phyloP scores from a whole-genome alignment of 2,888 invertebrate genomes.

The Alitta virens region DNA sequence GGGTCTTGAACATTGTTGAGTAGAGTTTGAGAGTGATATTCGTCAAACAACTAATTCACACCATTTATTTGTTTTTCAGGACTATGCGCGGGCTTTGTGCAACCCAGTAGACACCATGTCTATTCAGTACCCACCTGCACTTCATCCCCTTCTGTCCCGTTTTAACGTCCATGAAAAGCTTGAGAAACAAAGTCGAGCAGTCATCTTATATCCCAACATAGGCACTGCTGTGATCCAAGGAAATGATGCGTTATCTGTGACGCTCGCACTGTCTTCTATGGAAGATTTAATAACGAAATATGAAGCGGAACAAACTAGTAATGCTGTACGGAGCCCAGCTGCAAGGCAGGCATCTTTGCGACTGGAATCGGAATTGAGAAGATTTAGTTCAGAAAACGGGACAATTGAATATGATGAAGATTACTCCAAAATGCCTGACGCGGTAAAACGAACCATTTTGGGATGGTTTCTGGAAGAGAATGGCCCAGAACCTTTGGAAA shows the following conservation, averaged over 20 bases:
- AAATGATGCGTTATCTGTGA: constrained; percentile 36
- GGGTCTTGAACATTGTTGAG: no score
- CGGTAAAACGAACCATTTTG: constrained; percentile 15
- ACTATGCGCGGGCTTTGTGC: constrained; percentile 8
- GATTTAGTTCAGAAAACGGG: constrained; percentile 11
- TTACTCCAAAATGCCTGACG: neutral
- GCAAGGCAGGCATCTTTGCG: neutral
- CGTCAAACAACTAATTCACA: no score
- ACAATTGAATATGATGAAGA: constrained; percentile 5
- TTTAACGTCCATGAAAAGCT: constrained; percentile 31
- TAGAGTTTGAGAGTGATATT: no score
- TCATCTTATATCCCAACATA: constrained; percentile 28
- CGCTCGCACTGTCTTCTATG: constrained; percentile 42
- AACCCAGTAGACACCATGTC: neutral
- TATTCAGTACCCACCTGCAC: constrained; percentile 6
- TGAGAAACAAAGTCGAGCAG: constrained; percentile 32
- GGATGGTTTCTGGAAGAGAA: neutral
- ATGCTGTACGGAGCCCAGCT: constrained; percentile 7
- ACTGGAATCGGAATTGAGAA: constrained; percentile 17
- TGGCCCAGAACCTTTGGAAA: neutral
- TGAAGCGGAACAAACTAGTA: constrained; percentile 3
- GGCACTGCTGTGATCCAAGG: constrained; percentile 36
- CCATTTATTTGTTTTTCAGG: neutral
- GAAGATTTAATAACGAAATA: constrained; percentile 36
- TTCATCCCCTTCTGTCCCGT: constrained; percentile 19